A percentile compares a stretch with the other conserved stretches of the same genome.
phyloP scores from a whole-genome alignment of 2,113 vertebrate genomes.

The Gavialis gangeticus region DNA sequence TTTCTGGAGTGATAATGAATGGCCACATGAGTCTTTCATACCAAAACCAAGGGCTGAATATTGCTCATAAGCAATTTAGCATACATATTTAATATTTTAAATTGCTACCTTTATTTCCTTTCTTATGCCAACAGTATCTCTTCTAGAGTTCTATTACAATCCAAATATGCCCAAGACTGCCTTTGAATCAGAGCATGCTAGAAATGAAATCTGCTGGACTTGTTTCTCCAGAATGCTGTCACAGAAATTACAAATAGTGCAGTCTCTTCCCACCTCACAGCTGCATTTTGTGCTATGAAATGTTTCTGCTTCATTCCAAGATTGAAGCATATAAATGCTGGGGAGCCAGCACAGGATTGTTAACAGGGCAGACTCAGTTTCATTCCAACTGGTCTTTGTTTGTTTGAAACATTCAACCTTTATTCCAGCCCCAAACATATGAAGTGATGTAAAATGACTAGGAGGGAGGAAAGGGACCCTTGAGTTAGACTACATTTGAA shows the following conservation, averaged over 20 bases:
- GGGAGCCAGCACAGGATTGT: not conserved
- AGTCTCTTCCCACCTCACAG: not conserved
- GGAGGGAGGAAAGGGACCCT: not conserved
- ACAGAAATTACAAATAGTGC: not conserved
- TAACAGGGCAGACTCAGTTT: not conserved
- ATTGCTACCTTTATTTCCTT: not conserved
- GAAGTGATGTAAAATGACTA: not conserved
- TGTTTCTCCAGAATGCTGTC: not conserved
- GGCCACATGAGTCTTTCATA: not conserved
- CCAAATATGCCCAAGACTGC: not conserved
- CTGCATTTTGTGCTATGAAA: not conserved
- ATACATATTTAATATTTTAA: not conserved
- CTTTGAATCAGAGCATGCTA: not conserved
- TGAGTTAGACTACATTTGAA: not conserved
- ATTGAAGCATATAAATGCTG: not conserved
- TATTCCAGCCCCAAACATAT: not conserved
- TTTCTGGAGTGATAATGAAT: not conserved
- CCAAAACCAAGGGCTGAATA: not conserved
- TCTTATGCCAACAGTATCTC: not conserved
- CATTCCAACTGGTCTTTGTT: not conserved
- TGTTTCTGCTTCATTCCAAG: not conserved
- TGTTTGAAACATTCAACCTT: not conserved
- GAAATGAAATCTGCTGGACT: not conserved
- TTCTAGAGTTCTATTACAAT: not conserved
- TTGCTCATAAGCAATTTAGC: not conserved